Base-by-base conservation (phyloP, 2,113 vertebrate species). In the Percina caprodes region DNA sequence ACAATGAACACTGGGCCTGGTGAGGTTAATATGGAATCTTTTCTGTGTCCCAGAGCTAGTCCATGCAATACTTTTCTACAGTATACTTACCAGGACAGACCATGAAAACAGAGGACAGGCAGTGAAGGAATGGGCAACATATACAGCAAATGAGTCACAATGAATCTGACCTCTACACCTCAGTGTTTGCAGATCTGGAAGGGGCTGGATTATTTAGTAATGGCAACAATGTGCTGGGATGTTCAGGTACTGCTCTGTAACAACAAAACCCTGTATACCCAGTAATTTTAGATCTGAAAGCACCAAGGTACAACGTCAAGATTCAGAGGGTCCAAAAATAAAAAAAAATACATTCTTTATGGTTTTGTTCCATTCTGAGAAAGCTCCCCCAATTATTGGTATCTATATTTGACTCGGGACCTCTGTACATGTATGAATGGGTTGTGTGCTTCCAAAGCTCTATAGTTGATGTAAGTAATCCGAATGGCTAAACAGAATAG, bases 51-150 rank as follows among this genome's bases (percentile, higher is more conserved):
- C 69, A 80, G 33, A 71, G 70, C 65, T 75, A 73, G 49, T 87
- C 86, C 95, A 96, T 96, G 95, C 95, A 95, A 71, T 56, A 26
- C 26, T 80, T 83, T 68, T 74, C 76, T 76, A 30, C 2, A 30
- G 30, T 30, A 52, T 90, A 94, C 94, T 94, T 93, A 95, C 92
- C 93, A 76, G 16, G 6, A 73, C 60, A 26, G 79, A 82, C 26
- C 60, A 84, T 75, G 75, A 88, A 84, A 70, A 75, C 79, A 86
- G 91, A 94, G 91, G 90, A 74, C 90, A 93, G 78, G 91, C 92
- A 93, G 88, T 69, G 82, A 88, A 86, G 86, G 78, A 87, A 87
- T 51, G 23, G 51, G 39, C 30, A 59, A 52, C 12, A 66, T 23
- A 24, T 26, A 71, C 6, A 2, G 46, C 23, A 33, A 71, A 72